A percentile compares a stretch with the other conserved stretches of the same genome.
phyloP scores from a whole-genome alignment of 1,140 invertebrate genomes.

The Cepaea nemoralis region DNA sequence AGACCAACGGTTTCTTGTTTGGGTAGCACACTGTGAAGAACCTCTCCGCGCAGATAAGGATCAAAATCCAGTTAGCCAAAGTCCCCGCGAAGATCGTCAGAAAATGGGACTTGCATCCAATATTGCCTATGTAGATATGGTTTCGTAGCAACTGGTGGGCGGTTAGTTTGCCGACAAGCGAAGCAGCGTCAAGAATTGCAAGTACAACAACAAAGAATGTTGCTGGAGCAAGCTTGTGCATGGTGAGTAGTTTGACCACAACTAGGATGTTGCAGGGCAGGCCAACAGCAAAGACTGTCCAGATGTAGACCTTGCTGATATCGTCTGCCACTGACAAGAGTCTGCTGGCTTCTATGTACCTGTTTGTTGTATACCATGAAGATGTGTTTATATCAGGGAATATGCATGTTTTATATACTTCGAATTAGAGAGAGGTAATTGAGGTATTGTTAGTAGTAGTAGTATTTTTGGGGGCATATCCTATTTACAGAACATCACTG shows the following conservation, averaged over 20 bases:
- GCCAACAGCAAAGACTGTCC: constrained; percentile 52
- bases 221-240: constrained; percentile 52
- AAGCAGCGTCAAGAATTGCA: constrained; percentile 48
- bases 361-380: too few species aligned
- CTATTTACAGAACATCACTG: too few species aligned
- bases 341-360: neutral
- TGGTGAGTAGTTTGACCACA: constrained; percentile 50
- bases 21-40: constrained; percentile 57
- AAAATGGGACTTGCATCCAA: constrained; percentile 42
- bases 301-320: constrained; percentile 54
- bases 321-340: neutral
- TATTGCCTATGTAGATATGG: constrained; percentile 42
- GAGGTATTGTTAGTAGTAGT: too few species aligned
- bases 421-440: too few species aligned
- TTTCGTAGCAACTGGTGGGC: constrained; percentile 48
- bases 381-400: too few species aligned
- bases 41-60: constrained; percentile 58
- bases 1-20: constrained; percentile 45
- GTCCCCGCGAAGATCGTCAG: constrained; percentile 2
- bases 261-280: constrained; percentile 54
- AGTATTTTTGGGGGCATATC: too few species aligned
- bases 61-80: constrained; percentile 58
- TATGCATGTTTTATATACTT: too few species aligned
- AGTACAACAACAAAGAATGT: constrained; percentile 55
- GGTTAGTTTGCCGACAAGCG: constrained; percentile 53